Base-by-base conservation (phyloP, 2,797 vertebrate genomes). In the Hozukius guyotensis region DNA sequence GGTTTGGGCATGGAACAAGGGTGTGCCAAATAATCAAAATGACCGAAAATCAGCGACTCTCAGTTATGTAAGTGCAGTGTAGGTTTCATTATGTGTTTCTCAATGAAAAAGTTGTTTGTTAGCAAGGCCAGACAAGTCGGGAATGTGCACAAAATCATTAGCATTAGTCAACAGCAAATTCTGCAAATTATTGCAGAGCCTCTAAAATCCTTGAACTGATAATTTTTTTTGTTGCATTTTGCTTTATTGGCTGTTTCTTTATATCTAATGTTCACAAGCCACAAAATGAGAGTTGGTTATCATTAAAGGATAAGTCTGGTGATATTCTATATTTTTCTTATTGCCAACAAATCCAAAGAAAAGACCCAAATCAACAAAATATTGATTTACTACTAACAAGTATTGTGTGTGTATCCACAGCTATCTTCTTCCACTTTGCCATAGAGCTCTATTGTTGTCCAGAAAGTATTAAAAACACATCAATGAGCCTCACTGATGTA, bases 101-200 rank as follows among this genome's bases (percentile, higher is more conserved):
- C 29, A 36, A 32, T 24, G 11, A 70, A 74, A 32, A 16, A 0
- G 3, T 52, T 52, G 10, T 71, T 67, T 67, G 34, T 57, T 56
- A 59, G 27, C 87, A 74, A 78, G 81, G 73, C 81, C 38, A 14
- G 87, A 12, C 87, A 82, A 12, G 82, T 63, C 61, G 34, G 82
- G 81, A 87, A 90, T 88, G 80, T 62, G 5, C 4, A 10, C 2
- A 38, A 61, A 63, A 65, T 85, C 68, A 75, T 76, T 72, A 59
- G 5, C 38, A 68, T 69, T 75, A 76, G 32, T 12, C 31, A 75
- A 55, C 14, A 27, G 52, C 18, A 63, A 20, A 79, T 73, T 80
- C 62, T 53, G 80, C 32, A 66, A 61, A 62, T n/a, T 1, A 16
- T 18, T 60, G 31, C 16, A 20, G 1, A 71, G 16, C 22, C 38